These are phyloP conservation scores for Leucania comma DNA, from an alignment of 2,888 invertebrate genomes.

Conservation along the genomic window DNA sequence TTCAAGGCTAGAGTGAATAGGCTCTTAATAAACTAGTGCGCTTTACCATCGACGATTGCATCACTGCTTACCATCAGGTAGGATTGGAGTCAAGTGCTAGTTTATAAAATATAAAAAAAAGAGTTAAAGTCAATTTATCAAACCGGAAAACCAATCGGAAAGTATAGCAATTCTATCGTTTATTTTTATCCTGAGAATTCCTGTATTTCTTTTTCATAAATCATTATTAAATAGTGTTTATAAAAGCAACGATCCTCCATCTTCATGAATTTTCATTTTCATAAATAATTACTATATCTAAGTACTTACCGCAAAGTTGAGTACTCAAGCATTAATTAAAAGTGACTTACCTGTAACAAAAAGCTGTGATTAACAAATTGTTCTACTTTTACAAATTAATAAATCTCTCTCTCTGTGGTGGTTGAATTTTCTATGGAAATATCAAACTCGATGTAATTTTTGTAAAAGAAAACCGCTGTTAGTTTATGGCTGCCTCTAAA, in stretches of 20 bases:
- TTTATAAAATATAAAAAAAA: too few relatives aligned
- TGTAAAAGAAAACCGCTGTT: constrained; percentile 67
- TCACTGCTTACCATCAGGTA: too few relatives aligned
- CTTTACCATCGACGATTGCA: too few relatives aligned
- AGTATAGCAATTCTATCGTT: not conserved
- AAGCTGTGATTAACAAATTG: constrained; percentile 15
- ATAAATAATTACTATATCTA: constrained; percentile 6
- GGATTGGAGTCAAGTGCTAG: too few relatives aligned
- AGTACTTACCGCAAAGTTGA: constrained; percentile 49
- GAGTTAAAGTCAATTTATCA: not conserved
- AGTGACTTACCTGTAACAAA: constrained; percentile 62
- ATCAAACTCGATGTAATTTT: constrained; percentile 5
- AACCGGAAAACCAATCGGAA: not conserved
- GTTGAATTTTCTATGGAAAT: constrained; percentile 26
- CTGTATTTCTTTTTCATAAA: not conserved
- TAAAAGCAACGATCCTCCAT: not conserved
- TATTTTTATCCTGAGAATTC: not conserved
- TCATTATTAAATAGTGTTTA: too few relatives aligned
- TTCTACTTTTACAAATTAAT: constrained; percentile 7
- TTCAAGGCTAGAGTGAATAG: too few relatives aligned
- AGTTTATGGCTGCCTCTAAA: constrained; percentile 73
- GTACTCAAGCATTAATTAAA: constrained; percentile 9
- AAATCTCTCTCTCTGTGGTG: not conserved
- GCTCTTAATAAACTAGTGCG: too few relatives aligned
- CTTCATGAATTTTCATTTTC: not conserved